A percentile compares a stretch with the other conserved stretches of the same genome.
phyloP scores from a whole-genome alignment of 2,797 vertebrate genomes.

The Acridotheres tristis region DNA sequence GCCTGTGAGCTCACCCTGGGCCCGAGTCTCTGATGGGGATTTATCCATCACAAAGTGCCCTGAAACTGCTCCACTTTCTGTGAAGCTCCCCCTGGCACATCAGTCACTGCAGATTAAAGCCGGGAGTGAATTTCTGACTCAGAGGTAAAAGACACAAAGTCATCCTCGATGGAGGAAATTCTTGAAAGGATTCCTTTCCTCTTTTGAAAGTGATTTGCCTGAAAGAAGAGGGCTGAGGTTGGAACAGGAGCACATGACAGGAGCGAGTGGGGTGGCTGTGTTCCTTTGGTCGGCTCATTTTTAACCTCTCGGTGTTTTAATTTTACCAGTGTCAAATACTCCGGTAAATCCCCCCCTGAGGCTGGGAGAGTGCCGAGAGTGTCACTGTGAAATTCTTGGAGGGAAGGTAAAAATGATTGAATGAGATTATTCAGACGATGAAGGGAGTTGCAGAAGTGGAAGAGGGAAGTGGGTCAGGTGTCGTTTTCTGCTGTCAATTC shows the following conservation, averaged over 20 bases:
- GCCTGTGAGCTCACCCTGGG: background rate
- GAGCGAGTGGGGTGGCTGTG: background rate
- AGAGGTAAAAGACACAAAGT: background rate
- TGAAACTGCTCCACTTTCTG: background rate
- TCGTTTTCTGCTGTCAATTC: background rate
- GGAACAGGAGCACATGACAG: background rate
- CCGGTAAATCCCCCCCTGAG: background rate
- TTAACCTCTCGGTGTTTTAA: background rate
- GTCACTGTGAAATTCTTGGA: background rate
- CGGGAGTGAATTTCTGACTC: constrained; percentile 31
- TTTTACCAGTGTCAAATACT: background rate
- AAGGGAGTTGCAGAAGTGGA: background rate
- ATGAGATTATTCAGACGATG: background rate
- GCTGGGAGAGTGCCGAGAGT: background rate
- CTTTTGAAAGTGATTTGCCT: background rate
- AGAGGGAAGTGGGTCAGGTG: background rate
- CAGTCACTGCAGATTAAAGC: background rate
- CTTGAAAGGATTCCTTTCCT: background rate
- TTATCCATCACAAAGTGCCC: constrained; percentile 5
- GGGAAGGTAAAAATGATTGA: background rate
- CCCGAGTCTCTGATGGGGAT: background rate
- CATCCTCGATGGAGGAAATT: background rate
- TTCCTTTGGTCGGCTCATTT: background rate
- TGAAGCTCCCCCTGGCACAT: background rate
- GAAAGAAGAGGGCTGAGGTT: background rate